Evolutionary conservation across 2,797 vertebrate species (phyloP), one percentile per base, ranked within the genome.

Genomic region (Tokudaia tokunoshimensis): DNA sequence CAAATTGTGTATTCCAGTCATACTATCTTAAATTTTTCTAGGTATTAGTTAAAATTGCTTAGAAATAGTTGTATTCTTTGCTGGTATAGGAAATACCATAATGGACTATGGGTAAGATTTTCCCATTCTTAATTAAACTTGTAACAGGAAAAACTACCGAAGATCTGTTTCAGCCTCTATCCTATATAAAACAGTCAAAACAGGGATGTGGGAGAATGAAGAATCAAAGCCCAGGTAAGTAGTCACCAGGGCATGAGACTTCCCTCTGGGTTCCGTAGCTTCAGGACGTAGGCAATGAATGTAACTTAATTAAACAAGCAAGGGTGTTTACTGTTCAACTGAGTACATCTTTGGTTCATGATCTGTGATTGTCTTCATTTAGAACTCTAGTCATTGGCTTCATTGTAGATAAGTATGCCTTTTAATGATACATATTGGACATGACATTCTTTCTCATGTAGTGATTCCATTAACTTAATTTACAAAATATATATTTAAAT

Each of bases 111-210:
- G 99, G 98, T 99, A 99, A 99, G 99, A 99, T 99, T 99, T 99
- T 99, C 98, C 99, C 98, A 98, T 99, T 99, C 99, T 99, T 99
- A 99, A 99, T 99, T 99, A 99, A 99, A 99, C 98, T 99, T 99
- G 95, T 97, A 99, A 99, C 99, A 99, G 99, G 99, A 99, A 99
- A 99, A 99, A 99, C 99, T 98, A 99, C 99, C 96, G 99, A 99
- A 99, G 99, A 99, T 99, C 98, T 99, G 98, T 99, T 99, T 99
- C 98, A 99, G 98, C 99, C 99, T 99, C 98, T 99, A 98, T 99
- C 98, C 98, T 99, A 99, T 99, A 98, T 99, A 99, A 99, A 99
- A 99, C 99, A 99, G 92, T 99, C 99, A 99, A 99, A 99, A 99
- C 99, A 99, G 99, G 99, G 98, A 99, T 99, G 98, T 99, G 99